Percentiles rank a stretch among this genome's conserved stretches.
Conservation (phyloP, 1,140 invertebrate genomes). For the Steinernema feltiae region DNA sequence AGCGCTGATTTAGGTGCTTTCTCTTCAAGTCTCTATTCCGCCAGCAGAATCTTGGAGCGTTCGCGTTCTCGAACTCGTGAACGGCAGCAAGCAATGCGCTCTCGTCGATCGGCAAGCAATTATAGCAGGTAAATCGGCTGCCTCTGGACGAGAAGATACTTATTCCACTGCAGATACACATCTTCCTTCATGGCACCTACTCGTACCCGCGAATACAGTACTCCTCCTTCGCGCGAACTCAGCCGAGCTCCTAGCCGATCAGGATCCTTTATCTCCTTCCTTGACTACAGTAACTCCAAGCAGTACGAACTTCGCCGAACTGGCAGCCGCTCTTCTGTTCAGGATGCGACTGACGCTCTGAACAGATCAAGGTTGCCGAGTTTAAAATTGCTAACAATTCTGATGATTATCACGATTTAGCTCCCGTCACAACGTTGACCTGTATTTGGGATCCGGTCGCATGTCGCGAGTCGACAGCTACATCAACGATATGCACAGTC, state of each 20-base stretch:
- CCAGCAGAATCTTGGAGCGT: constrained; percentile 51
- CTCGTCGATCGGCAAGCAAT: constrained; percentile 49
- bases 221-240: constrained; percentile 45
- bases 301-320: constrained; percentile 50
- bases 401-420: constrained; percentile 31
- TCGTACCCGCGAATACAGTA: constrained; percentile 53
- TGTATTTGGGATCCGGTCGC: constrained; percentile 48
- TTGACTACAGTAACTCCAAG: constrained; percentile 54
- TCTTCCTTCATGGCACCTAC: constrained; percentile 49
- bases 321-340: constrained; percentile 50
- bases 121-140: constrained; percentile 46
- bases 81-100: constrained; percentile 50
- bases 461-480: constrained; percentile 56
- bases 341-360: constrained; percentile 44
- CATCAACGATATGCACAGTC: constrained; percentile 48
- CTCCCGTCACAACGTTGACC: constrained; percentile 52
- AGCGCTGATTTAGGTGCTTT: constrained; percentile 38
- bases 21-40: constrained; percentile 50
- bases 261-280: constrained; percentile 55
- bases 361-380: constrained; percentile 45
- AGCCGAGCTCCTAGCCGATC: constrained; percentile 48
- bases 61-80: constrained; percentile 57
- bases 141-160: background rate
- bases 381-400: background rate
- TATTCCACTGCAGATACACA: constrained; percentile 37